phyloP scores from a whole-genome alignment of 35 echinoderm and acorn worm species.

The Stichopus chloronotus region DNA sequence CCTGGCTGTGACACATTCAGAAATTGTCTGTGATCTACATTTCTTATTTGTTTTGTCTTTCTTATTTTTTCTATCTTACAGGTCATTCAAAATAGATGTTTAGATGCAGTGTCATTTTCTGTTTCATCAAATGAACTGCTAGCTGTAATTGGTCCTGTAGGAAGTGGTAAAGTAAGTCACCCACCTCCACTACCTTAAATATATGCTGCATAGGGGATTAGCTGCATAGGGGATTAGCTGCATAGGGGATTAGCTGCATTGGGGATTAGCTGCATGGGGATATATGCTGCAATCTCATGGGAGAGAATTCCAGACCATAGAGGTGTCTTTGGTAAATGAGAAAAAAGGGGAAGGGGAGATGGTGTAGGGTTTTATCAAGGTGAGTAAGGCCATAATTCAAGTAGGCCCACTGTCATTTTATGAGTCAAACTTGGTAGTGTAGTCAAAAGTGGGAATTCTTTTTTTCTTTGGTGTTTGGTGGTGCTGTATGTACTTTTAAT shows the following conservation, averaged over 20 bases:
- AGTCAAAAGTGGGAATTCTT: too few species aligned
- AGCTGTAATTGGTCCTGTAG: slow-evolving; percentile 11
- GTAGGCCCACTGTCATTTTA: too few species aligned
- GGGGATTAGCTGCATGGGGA: not conserved
- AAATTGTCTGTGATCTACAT: too few species aligned
- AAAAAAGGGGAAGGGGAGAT: not conserved
- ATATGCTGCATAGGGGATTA: not conserved
- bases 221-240: not conserved
- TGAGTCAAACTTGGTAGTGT: too few species aligned
- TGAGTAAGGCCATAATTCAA: too few species aligned
- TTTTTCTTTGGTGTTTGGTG: too few species aligned
- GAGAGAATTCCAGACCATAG: not conserved
- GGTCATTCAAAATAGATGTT: not conserved
- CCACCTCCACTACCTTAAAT: not conserved
- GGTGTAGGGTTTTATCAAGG: not conserved
- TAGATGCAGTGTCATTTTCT: not conserved
- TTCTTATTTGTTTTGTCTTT: too few species aligned
- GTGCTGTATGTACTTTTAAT: too few species aligned
- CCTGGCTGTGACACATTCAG: too few species aligned
- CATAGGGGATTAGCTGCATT: not conserved
- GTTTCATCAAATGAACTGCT: not conserved
- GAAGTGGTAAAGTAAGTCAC: not conserved
- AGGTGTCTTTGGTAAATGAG: not conserved
- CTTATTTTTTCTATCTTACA: not conserved
- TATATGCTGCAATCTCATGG: not conserved